Base-by-base conservation (phyloP, 2,888 invertebrate genomes). In the Drosophila kanekoi region DNA sequence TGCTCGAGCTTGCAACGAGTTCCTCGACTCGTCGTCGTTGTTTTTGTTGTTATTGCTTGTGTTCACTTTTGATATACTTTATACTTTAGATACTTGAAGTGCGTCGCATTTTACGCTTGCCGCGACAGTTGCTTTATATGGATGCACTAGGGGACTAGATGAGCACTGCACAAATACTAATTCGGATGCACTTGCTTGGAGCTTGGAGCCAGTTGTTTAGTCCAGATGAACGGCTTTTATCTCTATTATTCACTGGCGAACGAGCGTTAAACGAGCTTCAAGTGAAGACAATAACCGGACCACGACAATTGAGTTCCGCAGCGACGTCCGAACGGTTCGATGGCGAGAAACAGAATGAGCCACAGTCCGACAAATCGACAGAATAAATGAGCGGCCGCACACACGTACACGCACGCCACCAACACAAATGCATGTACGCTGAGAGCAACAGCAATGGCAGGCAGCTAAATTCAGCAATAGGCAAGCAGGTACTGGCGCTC, bases 281-380 rank as follows among this genome's bases (percentile, higher is more conserved):
- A 53, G 44, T 37, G 44, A 53, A 77, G 52, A 53, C 47, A 43
- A 52, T 40, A 49, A 77, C 56, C 72, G 76, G 47, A 69, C 49
- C 65, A 64, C 47, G 72, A 62, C 65, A 53, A 35, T 37, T 43
- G 44, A 60, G 63, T 35, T 79, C 53, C 67, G 73, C 77, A 69
- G 74, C 62, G 61, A 82, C 79, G 76, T 90, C 90, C 86, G 83
- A 75, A 81, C 85, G 77, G 77, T 71, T 74, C 73, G 81, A 89
- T 77, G 81, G 87, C 77, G 86, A 86, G 84, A 78, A 83, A 87
- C 87, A 90, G 88, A 92, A 91, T 91, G 80, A 79, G 57, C 35
- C 16, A 23, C 63, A 44, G 63, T 60, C 63, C 60, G 76, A 57
- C 70, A 58, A 57, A 28, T 49, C 70, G 59, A 79, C 63, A 76